Base-by-base conservation (phyloP, 2,888 invertebrate genomes). In the Amorpha juglandis region DNA sequence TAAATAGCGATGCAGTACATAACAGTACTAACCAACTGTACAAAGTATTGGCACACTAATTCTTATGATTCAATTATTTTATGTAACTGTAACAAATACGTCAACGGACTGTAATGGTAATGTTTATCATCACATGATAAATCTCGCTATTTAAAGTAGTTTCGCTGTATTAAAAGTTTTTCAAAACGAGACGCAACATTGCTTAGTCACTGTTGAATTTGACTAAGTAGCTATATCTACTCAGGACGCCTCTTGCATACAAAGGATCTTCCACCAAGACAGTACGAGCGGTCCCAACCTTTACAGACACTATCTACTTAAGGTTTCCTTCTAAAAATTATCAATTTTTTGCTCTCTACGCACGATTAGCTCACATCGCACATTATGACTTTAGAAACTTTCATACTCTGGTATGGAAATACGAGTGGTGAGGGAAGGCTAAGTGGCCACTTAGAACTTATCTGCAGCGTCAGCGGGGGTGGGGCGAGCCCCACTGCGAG, bases 361-460 rank as follows among this genome's bases (percentile, higher is more conserved):
- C 38, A 8, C 38, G 55, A 55, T 55, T 55, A 38, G 16, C 11
- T 9, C 16, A 38, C 16, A 16, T 55, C n/a, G 9, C 9, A 38
- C 9, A 16, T 55, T 33, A 53, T 53, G 27, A 53, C n/a, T 53
- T 53, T 53, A 33, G 27, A 53, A 53, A 53, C 14, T n/a, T 53
- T 9, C 16, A 55, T 55, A 16, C 38, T n/a, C 3, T 11, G 38
- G 16, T 55, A 38, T 55, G 55, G 55, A 55, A 38, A 55, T 38
- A 38, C 16, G 55, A 38, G 16, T 55, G 14, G 8, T n/a, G 27
- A 14, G 53, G n/a, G n/a, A 7, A 35, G 11, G 16, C 9, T 16
- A 55, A 55, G 55, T 55, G 55, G 38, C 38, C 35, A 38, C 55
- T 55, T 55, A 38, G 16, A 38, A 55, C 55, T 55, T 55, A 38